These are phyloP conservation scores for Dufourea novaeangliae DNA, from an alignment of 1,140 invertebrate species.

Conservation along the genomic window DNA sequence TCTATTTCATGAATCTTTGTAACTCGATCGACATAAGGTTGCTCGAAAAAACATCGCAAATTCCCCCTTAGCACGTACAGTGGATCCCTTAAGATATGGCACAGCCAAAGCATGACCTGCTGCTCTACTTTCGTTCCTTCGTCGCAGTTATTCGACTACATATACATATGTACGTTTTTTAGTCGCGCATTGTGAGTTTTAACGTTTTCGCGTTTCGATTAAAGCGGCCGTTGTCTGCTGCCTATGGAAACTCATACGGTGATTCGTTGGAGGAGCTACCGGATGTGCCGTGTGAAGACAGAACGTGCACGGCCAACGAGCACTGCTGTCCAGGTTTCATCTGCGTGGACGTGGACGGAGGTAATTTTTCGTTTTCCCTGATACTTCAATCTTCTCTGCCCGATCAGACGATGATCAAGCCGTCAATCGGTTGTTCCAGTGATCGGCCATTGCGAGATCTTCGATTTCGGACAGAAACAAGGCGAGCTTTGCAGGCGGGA, in stretches of 20 bases:
- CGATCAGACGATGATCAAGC: too few species aligned
- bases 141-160: background rate
- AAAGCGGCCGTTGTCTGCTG: constrained; percentile 72
- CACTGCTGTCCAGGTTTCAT: constrained; percentile 89
- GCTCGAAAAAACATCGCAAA: background rate
- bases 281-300: constrained; percentile 85
- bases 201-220: constrained; percentile 45
- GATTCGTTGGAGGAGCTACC: constrained; percentile 79
- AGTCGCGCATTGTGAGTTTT: background rate
- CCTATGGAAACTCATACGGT: constrained; percentile 72
- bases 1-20: background rate
- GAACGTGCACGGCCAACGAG: constrained; percentile 87
- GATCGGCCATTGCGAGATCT: constrained; percentile 87
- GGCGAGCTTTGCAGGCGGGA: constrained; percentile 88
- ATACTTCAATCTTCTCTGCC: background rate
- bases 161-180: background rate
- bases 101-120: background rate
- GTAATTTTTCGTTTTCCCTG: constrained; percentile 76
- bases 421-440: constrained; percentile 75
- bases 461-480: constrained; percentile 87
- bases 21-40: background rate
- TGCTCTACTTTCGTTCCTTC: background rate
- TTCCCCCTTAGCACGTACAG: background rate
- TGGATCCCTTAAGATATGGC: constrained; percentile 1
- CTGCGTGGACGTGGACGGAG: constrained; percentile 88